phyloP scores from a whole-genome alignment of 2,888 invertebrate genomes.

The Dysmachus trigonus region DNA sequence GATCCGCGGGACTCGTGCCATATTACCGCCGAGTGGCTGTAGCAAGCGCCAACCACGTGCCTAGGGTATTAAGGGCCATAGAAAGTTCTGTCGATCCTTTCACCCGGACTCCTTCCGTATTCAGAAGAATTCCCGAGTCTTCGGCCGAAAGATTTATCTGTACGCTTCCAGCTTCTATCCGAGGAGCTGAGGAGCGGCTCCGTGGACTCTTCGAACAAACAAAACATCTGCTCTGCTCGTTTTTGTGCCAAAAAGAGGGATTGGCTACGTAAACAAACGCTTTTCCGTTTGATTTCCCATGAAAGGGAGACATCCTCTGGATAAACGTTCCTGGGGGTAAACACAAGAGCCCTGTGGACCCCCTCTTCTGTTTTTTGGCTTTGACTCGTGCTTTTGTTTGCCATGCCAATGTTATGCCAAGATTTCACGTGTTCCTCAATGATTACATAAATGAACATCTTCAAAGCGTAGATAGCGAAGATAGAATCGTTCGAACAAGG shows the following conservation, averaged over 20 bases:
- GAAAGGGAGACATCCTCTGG: conserved; percentile 21
- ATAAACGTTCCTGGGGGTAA: background rate
- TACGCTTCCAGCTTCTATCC: background rate
- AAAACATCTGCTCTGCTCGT: conserved; percentile 28
- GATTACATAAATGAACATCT: conserved; percentile 16
- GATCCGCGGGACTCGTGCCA: background rate
- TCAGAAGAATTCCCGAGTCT: background rate
- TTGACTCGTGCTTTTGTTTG: conserved; percentile 6
- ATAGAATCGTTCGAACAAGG: background rate
- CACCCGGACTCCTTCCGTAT: background rate
- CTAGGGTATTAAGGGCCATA: background rate
- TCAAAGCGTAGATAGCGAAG: background rate
- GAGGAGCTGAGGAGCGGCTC: background rate
- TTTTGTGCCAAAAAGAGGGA: conserved; percentile 27
- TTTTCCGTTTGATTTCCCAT: conserved; percentile 39
- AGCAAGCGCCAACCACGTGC: conserved; percentile 31
- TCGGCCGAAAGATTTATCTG: conserved; percentile 10
- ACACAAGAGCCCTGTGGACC: background rate
- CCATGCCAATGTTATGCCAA: background rate
- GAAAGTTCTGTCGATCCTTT: background rate
- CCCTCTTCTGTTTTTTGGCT: conserved; percentile 3
- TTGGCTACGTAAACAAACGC: conserved; percentile 34
- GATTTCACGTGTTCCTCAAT: conserved; percentile 6
- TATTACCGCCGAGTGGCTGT: background rate
- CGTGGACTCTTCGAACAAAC: conserved; percentile 28